Conservation (phyloP, 2,113 vertebrate species). For the Agapornis roseicollis region DNA sequence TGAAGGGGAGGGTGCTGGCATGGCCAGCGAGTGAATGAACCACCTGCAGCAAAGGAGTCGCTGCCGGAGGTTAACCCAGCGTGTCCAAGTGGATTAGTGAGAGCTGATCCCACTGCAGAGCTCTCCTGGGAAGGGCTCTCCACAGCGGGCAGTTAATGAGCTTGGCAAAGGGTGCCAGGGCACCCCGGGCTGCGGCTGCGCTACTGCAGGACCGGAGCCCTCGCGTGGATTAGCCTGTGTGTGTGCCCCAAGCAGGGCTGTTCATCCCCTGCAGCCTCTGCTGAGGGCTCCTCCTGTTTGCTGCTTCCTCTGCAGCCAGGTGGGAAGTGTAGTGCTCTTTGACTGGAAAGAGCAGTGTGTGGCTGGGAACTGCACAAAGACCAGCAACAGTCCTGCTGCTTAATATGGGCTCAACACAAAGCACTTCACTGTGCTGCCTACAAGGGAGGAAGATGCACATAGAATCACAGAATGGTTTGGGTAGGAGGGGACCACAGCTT, state of each 20-base stretch:
- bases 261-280: background rate
- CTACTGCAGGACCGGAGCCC: background rate
- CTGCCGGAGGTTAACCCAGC: slow-evolving; percentile 9
- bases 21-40: background rate
- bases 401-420: rapidly evolving
- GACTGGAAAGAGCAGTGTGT: background rate
- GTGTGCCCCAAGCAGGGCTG: rapidly evolving
- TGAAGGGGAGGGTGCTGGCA: background rate
- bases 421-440: background rate
- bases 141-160: background rate
- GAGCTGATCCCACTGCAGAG: background rate
- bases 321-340: background rate
- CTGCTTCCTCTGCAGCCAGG: background rate
- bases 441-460: background rate
- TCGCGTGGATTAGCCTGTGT: rapidly evolving
- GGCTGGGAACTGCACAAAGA: background rate
- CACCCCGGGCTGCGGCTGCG: rapidly evolving
- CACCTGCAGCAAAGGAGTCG: background rate
- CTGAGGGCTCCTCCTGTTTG: background rate
- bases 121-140: background rate
- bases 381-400: background rate
- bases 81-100: background rate
- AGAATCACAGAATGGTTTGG: background rate
- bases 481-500: background rate
- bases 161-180: slow-evolving; percentile 16